A percentile compares a stretch with the other conserved stretches of the same genome.
Conservation (phyloP, 2,113 vertebrate species). For the Odontesthes bonariensis region DNA sequence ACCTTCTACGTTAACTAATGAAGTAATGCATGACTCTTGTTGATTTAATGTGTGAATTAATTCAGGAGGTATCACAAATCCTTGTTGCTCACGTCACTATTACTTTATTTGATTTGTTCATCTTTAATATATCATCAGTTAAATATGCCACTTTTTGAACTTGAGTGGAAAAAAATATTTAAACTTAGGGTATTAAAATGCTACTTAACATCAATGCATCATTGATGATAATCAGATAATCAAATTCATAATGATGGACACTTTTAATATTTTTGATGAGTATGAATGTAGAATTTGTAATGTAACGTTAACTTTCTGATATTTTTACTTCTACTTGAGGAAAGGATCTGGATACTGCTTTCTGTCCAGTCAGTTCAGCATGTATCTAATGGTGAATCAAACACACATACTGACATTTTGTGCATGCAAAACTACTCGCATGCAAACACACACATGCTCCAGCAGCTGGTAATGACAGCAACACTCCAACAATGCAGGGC, state of each 20-base stretch:
- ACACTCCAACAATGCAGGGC: conserved; percentile 56
- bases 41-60: neutral
- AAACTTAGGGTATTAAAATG: too few relatives aligned
- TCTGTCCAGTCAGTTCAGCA: too few relatives aligned
- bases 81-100: neutral
- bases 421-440: conserved; percentile 23
- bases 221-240: too few relatives aligned
- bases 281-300: neutral
- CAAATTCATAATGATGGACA: too few relatives aligned
- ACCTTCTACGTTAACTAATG: neutral
- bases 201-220: too few relatives aligned
- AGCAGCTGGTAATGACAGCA: conserved; percentile 63
- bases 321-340: neutral
- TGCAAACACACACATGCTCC: conserved; percentile 28
- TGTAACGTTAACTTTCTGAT: neutral
- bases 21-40: neutral
- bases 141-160: too few relatives aligned
- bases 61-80: neutral
- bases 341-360: neutral
- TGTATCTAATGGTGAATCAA: neutral
- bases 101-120: neutral
- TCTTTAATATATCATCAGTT: too few relatives aligned
- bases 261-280: neutral
- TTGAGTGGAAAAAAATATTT: too few relatives aligned
- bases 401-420: conserved; percentile 8